A percentile compares a stretch with the other conserved stretches of the same genome.
Evolutionary conservation across 2,888 invertebrate genomes (phyloP).

Genomic region (Mesorhabditis belari): DNA sequence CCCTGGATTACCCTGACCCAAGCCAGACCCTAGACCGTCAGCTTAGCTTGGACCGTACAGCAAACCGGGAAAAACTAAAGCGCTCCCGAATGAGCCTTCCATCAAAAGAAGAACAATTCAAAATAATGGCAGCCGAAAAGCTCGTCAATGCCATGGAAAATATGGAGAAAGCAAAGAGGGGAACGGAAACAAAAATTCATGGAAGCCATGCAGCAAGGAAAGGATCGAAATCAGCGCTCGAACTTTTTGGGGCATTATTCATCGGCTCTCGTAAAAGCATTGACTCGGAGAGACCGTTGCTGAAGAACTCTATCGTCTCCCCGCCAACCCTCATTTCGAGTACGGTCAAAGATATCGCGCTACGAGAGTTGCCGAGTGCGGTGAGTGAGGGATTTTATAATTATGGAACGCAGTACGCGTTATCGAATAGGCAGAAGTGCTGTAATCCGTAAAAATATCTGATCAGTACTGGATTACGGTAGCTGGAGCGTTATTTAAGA

Average conservation of each 20-base stretch:
- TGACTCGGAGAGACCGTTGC: not conserved
- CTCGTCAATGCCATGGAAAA: conserved; percentile 32
- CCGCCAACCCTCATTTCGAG: conserved; percentile 31
- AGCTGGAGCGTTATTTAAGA: too few relatives aligned
- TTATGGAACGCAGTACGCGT: too few relatives aligned
- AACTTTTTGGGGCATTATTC: not conserved
- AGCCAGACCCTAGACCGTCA: too few relatives aligned
- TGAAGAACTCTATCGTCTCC: conserved; percentile 13
- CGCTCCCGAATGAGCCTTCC: not conserved
- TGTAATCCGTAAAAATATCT: not conserved
- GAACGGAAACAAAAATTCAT: too few relatives aligned
- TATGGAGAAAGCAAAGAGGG: conserved; percentile 19
- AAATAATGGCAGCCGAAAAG: conserved; percentile 30
- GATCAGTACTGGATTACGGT: too few relatives aligned
- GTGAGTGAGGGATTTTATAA: not conserved
- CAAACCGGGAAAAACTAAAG: not conserved
- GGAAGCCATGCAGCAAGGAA: not conserved
- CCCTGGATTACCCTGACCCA: too few relatives aligned
- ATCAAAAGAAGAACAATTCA: conserved; percentile 33
- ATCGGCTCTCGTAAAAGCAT: not conserved
- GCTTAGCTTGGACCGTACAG: too few relatives aligned
- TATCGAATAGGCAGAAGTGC: conserved; percentile 1
- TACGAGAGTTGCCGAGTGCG: not conserved
- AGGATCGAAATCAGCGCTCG: not conserved
- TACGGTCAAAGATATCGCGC: conserved; percentile 10